A percentile compares a stretch with the other conserved stretches of the same genome.
Conservation (phyloP, 2,888 invertebrate genomes). For the Temnothorax ravouxi region DNA sequence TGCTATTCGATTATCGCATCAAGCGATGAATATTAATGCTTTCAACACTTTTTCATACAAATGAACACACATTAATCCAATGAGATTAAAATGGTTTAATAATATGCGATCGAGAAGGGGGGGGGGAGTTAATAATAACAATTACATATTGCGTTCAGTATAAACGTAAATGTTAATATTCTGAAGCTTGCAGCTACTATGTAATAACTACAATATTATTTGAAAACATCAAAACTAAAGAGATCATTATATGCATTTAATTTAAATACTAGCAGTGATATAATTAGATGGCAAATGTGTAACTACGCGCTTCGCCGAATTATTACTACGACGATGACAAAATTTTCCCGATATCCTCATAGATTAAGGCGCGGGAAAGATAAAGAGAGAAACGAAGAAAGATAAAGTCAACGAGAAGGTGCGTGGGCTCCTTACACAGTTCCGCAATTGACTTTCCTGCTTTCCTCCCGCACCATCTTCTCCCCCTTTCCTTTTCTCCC, state of each 20-base stretch:
- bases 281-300: constrained; percentile 28
- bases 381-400: constrained; percentile 33
- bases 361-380: constrained; percentile 65
- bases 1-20: constrained; percentile 9
- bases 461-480: constrained; percentile 39
- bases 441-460: constrained; percentile 63
- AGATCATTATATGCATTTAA: constrained; percentile 9
- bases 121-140: not conserved
- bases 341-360: constrained; percentile 77
- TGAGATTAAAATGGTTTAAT: constrained; percentile 7
- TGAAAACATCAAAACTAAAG: constrained; percentile 19
- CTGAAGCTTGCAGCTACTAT: not conserved
- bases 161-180: constrained; percentile 16
- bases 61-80: not conserved
- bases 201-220: constrained; percentile 17
- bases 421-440: constrained; percentile 39
- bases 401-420: constrained; percentile 57
- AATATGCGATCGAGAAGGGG: not conserved
- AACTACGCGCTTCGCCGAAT: constrained; percentile 1
- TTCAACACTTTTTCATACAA: not conserved
- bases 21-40: constrained; percentile 22
- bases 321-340: constrained; percentile 68
- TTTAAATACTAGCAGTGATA: not conserved
- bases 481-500: constrained; percentile 26
- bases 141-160: not conserved